A percentile compares a stretch with the other conserved stretches of the same genome.
These are phyloP conservation scores for Myopa testacea DNA, from an alignment of 2,888 invertebrate genomes.

Conservation along the genomic window DNA sequence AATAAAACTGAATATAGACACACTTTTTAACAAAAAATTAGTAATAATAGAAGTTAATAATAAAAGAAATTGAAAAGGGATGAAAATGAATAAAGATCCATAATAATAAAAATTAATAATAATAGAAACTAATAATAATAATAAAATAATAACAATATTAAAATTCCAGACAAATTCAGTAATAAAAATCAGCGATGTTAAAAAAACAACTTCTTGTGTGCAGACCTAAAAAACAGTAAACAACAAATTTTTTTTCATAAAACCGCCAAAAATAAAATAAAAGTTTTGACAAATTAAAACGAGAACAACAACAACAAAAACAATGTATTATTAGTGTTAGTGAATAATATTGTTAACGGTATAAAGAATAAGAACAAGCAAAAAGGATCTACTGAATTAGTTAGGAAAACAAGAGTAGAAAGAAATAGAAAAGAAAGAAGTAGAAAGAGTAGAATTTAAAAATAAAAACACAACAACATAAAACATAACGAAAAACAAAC, in stretches of 20 bases:
- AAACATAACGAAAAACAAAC: too few species aligned
- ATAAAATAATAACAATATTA: neutral
- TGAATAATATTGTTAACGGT: neutral
- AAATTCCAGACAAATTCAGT: neutral
- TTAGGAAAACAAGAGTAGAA: too few species aligned
- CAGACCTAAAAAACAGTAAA: neutral
- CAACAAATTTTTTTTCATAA: neutral
- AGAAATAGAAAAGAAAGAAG: too few species aligned
- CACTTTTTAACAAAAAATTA: too few species aligned
- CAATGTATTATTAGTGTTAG: slow-evolving; percentile 2
- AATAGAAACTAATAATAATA: neutral
- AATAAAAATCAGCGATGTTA: neutral
- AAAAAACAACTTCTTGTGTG: neutral
- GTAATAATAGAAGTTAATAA: too few species aligned
- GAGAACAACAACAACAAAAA: neutral
- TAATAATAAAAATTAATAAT: neutral
- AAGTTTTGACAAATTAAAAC: neutral
- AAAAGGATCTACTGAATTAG: too few species aligned
- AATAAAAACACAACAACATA: too few species aligned
- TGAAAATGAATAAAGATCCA: neutral
- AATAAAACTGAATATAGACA: too few species aligned
- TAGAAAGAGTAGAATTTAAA: too few species aligned
- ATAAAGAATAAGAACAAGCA: too few species aligned
- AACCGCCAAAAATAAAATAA: neutral
- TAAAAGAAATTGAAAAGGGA: neutral